Conservation (phyloP, 2,113 vertebrate species). For the Spilogale gracilis region DNA sequence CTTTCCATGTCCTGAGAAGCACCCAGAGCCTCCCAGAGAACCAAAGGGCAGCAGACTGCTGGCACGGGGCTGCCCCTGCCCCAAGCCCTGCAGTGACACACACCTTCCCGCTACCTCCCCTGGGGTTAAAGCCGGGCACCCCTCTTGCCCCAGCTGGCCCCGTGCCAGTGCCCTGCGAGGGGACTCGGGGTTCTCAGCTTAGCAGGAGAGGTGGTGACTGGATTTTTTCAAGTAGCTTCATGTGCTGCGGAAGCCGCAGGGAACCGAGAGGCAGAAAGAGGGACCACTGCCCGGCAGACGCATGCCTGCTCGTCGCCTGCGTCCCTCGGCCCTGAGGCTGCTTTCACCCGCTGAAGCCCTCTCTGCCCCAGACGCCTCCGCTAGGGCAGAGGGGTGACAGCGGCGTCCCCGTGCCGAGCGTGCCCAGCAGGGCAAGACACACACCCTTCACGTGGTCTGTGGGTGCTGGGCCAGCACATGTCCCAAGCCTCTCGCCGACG, state of each 20-base stretch:
- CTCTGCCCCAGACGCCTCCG: background rate
- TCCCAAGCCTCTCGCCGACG: background rate
- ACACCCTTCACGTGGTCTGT: too few species aligned
- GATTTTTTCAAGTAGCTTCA: background rate
- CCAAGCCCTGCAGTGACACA: background rate
- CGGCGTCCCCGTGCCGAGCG: rapidly evolving
- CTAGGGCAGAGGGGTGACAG: background rate
- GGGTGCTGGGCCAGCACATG: background rate
- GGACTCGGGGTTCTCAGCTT: background rate
- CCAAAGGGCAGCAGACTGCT: rapidly evolving
- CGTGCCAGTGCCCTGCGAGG: background rate
- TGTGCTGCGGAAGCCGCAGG: background rate
- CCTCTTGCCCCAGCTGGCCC: background rate
- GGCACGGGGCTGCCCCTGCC: too few species aligned
- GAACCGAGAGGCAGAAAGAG: background rate
- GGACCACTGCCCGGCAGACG: background rate
- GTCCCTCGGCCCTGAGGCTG: background rate
- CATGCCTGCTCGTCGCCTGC: rapidly evolving
- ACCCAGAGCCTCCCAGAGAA: background rate
- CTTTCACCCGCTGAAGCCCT: background rate
- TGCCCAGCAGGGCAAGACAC: background rate
- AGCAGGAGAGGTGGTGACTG: background rate
- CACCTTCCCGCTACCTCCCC: background rate
- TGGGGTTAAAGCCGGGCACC: background rate
- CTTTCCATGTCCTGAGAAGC: background rate